Percentiles rank a stretch among this genome's conserved stretches.
Conservation (phyloP, 2,113 vertebrate genomes). For the Neogobius melanostomus region DNA sequence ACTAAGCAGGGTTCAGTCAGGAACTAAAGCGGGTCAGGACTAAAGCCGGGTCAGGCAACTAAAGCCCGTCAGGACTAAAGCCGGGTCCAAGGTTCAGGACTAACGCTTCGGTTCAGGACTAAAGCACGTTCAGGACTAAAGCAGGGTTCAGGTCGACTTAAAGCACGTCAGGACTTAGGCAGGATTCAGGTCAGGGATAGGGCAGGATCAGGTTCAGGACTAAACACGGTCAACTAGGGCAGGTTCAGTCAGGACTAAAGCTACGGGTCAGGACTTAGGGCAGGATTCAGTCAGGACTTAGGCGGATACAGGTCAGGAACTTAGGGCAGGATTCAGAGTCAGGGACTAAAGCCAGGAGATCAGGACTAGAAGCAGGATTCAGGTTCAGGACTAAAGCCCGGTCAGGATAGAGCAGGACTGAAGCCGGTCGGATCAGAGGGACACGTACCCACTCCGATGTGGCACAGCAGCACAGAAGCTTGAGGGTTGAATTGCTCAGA, state of each 20-base stretch:
- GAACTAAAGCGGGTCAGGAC: no score
- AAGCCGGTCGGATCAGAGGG: no score
- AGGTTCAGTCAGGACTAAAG: background rate
- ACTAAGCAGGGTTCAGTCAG: no score
- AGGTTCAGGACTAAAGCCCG: background rate
- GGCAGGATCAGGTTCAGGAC: background rate
- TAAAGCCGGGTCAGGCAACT: no score
- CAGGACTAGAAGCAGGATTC: background rate
- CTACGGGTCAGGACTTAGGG: background rate
- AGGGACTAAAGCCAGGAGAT: background rate
- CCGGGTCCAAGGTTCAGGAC: no score
- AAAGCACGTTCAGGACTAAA: conserved; percentile 65
- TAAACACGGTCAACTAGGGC: no score
- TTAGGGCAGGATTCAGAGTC: background rate
- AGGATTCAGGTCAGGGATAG: background rate
- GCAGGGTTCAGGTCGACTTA: no score
- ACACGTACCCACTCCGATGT: conserved; percentile 92
- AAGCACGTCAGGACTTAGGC: background rate
- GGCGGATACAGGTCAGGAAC: background rate
- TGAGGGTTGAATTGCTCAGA: conserved; percentile 97
- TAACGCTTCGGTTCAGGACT: no score
- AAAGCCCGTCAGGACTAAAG: no score
- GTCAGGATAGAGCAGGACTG: no score
- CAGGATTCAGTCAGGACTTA: background rate
- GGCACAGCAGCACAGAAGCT: conserved; percentile 96